phyloP scores from a whole-genome alignment of 2,888 invertebrate species.

The Volucella inflata region DNA sequence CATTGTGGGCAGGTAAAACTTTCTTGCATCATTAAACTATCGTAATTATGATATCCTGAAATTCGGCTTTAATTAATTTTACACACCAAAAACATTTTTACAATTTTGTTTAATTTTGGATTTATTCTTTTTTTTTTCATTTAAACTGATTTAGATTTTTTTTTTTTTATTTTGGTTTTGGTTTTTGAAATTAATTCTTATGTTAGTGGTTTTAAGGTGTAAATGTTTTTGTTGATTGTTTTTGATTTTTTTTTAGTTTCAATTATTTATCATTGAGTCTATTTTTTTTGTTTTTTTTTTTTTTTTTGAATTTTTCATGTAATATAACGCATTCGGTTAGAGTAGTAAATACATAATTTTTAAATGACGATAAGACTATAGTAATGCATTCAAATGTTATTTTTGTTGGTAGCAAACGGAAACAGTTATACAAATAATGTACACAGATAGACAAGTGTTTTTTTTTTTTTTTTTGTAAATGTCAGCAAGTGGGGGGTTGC shows the following conservation, averaged over 20 bases:
- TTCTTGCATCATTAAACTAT: slow-evolving; percentile 78
- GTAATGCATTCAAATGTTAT: slow-evolving; percentile 69
- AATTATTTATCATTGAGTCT: slow-evolving; percentile 9
- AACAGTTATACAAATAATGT: slow-evolving; percentile 49
- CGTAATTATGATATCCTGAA: slow-evolving; percentile 76
- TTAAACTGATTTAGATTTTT: slow-evolving; percentile 36
- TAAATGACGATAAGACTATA: slow-evolving; percentile 45
- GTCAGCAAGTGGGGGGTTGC: slow-evolving; percentile 28
- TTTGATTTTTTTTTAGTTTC: slow-evolving; percentile 18
- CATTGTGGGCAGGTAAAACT: slow-evolving; percentile 84
- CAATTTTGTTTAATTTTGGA: slow-evolving; percentile 16
- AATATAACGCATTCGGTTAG: slow-evolving; percentile 74
- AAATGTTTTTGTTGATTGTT: slow-evolving; percentile 66
- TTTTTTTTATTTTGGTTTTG: slow-evolving; percentile 67
- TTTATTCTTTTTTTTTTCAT: slow-evolving; percentile 47
- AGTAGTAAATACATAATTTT: slow-evolving; percentile 28
- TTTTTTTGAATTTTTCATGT: slow-evolving; percentile 46
- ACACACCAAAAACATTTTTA: slow-evolving; percentile 72
- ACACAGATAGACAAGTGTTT: neutral
- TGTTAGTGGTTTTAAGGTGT: slow-evolving; percentile 68
- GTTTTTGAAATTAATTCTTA: slow-evolving; percentile 54
- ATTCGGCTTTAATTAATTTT: slow-evolving; percentile 76
- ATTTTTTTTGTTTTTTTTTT: slow-evolving; percentile 22
- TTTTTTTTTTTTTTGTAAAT: slow-evolving; percentile 5
- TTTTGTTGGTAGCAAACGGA: slow-evolving; percentile 49